phyloP scores from a whole-genome alignment of 2,113 vertebrate genomes.

The Podarcis muralis region DNA sequence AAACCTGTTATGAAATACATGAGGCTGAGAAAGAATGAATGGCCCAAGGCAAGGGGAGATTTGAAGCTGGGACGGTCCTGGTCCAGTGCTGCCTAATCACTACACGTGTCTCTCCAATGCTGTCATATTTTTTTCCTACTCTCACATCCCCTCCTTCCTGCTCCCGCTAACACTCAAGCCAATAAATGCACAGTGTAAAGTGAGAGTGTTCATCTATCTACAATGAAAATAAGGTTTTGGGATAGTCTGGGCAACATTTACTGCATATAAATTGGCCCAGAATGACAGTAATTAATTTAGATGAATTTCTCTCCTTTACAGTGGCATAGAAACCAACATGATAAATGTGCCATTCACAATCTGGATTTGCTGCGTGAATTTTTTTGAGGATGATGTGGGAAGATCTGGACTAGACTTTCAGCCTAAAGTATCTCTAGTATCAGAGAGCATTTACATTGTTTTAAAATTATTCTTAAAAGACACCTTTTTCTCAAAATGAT shows the following conservation, averaged over 20 bases:
- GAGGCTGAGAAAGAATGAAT: not conserved
- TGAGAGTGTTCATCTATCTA: not conserved
- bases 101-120: not conserved
- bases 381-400: not conserved
- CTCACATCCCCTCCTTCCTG: not conserved
- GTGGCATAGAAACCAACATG: not conserved
- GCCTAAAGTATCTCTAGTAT: not conserved
- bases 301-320: not conserved
- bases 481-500: not conserved
- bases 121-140: not conserved
- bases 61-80: not conserved
- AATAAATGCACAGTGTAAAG: not conserved
- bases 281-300: not conserved
- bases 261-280: not conserved
- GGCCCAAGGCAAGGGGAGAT: not conserved
- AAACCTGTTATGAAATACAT: not conserved
- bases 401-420: not conserved
- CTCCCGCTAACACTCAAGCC: not conserved
- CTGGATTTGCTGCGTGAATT: not conserved
- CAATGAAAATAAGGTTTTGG: not conserved
- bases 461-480: not conserved
- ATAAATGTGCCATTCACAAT: not conserved
- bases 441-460: slow-evolving; percentile 6
- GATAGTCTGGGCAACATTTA: not conserved
- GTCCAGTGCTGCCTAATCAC: not conserved